A percentile compares a stretch with the other conserved stretches of the same genome.
Conservation (phyloP, 2,888 invertebrate genomes). For the Oxycera nigricornis region DNA sequence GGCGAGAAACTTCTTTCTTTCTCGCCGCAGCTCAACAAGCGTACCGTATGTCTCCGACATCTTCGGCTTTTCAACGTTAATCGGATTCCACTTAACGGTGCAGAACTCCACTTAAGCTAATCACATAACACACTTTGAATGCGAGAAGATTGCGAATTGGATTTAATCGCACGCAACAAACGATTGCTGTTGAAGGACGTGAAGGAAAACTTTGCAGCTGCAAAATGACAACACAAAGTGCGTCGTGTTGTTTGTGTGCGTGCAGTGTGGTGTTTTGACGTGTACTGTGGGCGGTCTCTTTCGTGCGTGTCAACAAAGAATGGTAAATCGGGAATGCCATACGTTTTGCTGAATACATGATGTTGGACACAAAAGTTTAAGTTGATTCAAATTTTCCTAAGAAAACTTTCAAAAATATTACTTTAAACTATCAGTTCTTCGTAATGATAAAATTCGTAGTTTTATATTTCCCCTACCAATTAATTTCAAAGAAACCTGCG, state of each 20-base stretch:
- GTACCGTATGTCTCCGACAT: constrained; percentile 52
- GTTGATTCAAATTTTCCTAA: no score
- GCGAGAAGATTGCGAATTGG: background rate
- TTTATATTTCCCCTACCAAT: no score
- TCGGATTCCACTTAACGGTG: background rate
- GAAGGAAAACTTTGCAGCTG: constrained; percentile 27
- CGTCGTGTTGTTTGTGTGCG: background rate
- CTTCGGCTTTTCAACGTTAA: constrained; percentile 5
- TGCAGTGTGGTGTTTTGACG: constrained; percentile 31
- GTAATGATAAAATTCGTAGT: no score
- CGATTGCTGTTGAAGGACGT: background rate
- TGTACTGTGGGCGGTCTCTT: background rate
- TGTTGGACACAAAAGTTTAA: no score
- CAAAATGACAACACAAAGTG: background rate
- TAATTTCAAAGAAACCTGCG: no score
- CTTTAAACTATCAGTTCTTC: no score
- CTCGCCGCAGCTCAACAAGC: background rate
- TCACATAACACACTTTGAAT: constrained; percentile 17
- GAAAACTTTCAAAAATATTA: no score
- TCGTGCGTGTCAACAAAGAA: background rate
- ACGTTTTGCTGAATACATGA: background rate
- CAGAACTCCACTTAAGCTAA: background rate
- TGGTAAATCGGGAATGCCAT: background rate
- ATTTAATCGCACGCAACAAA: background rate
- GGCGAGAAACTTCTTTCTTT: constrained; percentile 27